These are phyloP conservation scores for Anguilla megastoma DNA, from an alignment of 2,797 vertebrate species.

Conservation along the genomic window DNA sequence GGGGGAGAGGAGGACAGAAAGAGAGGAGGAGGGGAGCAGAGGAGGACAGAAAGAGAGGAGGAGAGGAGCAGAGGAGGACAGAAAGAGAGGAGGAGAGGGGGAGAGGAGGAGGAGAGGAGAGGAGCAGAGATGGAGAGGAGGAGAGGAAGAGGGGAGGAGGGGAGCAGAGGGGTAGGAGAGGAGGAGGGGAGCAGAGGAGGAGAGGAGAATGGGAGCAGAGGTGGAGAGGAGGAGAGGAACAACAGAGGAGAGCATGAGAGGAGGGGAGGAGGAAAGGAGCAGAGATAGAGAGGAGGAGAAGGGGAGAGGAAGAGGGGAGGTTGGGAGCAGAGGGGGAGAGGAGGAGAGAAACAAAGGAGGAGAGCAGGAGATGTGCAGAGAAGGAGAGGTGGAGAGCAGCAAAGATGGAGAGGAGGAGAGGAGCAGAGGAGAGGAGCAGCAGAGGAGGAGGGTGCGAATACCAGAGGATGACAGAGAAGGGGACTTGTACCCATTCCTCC, in stretches of 20 bases:
- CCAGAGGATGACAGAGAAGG: slow-evolving; percentile 7
- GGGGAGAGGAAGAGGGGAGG: neutral
- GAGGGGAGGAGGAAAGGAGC: too few relatives aligned
- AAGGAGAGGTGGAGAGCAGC: neutral
- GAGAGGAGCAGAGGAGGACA: neutral
- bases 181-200: slow-evolving; percentile 7
- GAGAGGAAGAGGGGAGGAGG: slow-evolving; percentile 4
- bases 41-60: neutral
- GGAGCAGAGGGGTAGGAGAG: neutral
- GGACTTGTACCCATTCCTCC: neutral
- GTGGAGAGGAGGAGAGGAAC: too few relatives aligned
- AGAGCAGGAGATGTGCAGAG: too few relatives aligned
- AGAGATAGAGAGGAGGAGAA: neutral
- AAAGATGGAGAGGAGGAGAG: neutral
- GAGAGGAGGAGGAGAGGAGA: neutral
- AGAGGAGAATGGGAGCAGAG: neutral
- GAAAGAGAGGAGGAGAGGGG: slow-evolving; percentile 7
- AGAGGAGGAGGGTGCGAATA: neutral
- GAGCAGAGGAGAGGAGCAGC: too few relatives aligned
- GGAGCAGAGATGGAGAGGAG: neutral
- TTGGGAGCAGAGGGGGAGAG: too few relatives aligned
- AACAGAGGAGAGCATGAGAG: too few relatives aligned
- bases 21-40: neutral
- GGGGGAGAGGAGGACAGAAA: neutral
- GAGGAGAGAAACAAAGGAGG: too few relatives aligned